Percentiles rank a stretch among this genome's conserved stretches.
These are phyloP conservation scores for Calameuta filiformis DNA, from an alignment of 2,888 invertebrate genomes.

Conservation along the genomic window DNA sequence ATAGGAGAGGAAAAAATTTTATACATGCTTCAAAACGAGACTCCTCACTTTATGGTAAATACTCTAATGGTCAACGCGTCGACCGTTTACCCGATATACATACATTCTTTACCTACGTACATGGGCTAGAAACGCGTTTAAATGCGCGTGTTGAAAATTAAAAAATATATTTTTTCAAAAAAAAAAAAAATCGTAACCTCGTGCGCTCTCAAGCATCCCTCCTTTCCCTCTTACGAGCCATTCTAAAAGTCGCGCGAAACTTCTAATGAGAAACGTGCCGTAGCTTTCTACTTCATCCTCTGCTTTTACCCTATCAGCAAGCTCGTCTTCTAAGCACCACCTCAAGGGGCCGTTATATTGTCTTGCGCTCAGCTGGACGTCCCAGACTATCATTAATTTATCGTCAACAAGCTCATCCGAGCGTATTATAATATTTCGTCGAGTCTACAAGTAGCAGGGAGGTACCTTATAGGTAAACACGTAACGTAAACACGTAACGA, in stretches of 20 bases:
- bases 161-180: not conserved
- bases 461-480: not conserved
- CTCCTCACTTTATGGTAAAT: not conserved
- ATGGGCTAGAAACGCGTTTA: not conserved
- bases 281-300: not conserved
- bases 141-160: not conserved
- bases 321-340: constrained; percentile 19
- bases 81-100: not conserved
- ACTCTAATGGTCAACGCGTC: not conserved
- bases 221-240: constrained; percentile 28
- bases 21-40: not conserved
- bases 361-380: constrained; percentile 47
- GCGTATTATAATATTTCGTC: constrained; percentile 39
- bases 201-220: constrained; percentile 18
- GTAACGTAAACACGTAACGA: not conserved
- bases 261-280: not conserved
- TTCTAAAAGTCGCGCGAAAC: constrained; percentile 10
- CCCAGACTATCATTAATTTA: constrained; percentile 48
- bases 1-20: not conserved
- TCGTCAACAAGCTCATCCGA: constrained; percentile 47
- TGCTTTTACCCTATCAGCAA: not conserved
- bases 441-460: not conserved
- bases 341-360: constrained; percentile 45
- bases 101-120: not conserved
- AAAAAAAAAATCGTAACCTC: not conserved